Evolutionary conservation across 1,140 invertebrate genomes (phyloP).

Genomic region (Orius insidiosus): DNA sequence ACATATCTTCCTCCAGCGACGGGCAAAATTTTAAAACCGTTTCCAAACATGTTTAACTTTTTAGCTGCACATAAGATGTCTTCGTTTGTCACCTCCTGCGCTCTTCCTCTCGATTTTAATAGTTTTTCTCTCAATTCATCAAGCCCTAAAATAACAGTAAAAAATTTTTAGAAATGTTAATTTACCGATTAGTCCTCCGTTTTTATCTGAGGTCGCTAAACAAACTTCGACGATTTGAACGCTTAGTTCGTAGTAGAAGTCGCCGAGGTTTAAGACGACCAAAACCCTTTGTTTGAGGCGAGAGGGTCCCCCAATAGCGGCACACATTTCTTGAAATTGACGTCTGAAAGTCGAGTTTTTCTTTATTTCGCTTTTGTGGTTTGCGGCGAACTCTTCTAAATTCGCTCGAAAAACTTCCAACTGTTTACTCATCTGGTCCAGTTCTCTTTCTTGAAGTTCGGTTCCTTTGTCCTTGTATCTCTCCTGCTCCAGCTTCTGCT

Average conservation of each 20-base stretch:
- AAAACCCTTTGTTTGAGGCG: slow-evolving; percentile 91
- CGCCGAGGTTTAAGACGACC: slow-evolving; percentile 95
- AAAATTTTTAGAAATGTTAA: too few species aligned
- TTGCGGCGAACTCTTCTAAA: slow-evolving; percentile 89
- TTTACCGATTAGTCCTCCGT: slow-evolving; percentile 73
- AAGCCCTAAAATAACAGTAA: slow-evolving; percentile 30
- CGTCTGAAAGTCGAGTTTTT: slow-evolving; percentile 87
- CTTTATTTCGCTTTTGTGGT: slow-evolving; percentile 85
- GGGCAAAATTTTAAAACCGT: slow-evolving; percentile 79
- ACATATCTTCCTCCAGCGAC: slow-evolving; percentile 69
- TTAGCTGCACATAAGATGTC: slow-evolving; percentile 86
- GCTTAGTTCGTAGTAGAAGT: slow-evolving; percentile 96
- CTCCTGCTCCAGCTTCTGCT: slow-evolving; percentile 77
- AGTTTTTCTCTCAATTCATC: slow-evolving; percentile 70
- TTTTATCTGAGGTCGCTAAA: slow-evolving; percentile 74
- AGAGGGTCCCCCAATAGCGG: slow-evolving; percentile 93
- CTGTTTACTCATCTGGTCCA: slow-evolving; percentile 87
- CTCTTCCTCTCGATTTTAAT: slow-evolving; percentile 62
- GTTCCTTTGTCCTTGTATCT: slow-evolving; percentile 88
- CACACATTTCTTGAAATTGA: slow-evolving; percentile 99
- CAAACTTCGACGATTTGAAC: slow-evolving; percentile 98
- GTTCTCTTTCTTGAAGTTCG: slow-evolving; percentile 85
- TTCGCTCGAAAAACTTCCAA: slow-evolving; percentile 83
- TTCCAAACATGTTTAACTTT: slow-evolving; percentile 86
- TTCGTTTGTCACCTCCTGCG: slow-evolving; percentile 82